Percentiles rank a stretch among this genome's conserved stretches.
These are phyloP conservation scores for Tiliqua scincoides DNA, from an alignment of 2,113 vertebrate genomes.

Conservation along the genomic window DNA sequence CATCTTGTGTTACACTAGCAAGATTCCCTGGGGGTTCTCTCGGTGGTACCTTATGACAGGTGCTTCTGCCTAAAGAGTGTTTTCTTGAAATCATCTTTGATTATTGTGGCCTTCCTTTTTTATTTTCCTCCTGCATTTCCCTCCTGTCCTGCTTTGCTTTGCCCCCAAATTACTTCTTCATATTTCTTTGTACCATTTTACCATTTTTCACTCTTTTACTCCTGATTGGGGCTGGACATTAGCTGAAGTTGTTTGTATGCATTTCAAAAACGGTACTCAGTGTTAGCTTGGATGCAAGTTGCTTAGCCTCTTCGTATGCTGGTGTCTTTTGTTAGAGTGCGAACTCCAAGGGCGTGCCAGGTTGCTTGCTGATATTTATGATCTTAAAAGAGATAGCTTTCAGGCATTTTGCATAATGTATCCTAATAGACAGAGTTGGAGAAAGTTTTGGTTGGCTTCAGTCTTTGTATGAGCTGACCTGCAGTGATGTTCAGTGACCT, in stretches of 20 bases:
- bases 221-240: background rate
- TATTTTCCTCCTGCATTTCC: rapidly evolving
- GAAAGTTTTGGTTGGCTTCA: no score
- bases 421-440: no score
- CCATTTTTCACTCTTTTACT: background rate
- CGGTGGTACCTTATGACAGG: background rate
- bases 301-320: background rate
- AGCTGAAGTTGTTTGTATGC: background rate
- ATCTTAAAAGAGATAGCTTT: background rate
- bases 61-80: background rate
- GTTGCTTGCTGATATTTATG: background rate
- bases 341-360: background rate
- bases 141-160: background rate
- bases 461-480: no score
- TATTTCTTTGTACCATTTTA: background rate
- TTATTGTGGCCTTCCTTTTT: background rate
- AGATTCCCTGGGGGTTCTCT: background rate
- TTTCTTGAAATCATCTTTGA: background rate
- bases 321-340: background rate
- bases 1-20: conserved; percentile 5
- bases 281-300: background rate
- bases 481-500: no score
- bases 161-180: background rate
- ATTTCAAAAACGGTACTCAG: background rate
- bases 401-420: background rate